phyloP scores from a whole-genome alignment of 2,113 vertebrate species.

The Ranitomeya imitator region DNA sequence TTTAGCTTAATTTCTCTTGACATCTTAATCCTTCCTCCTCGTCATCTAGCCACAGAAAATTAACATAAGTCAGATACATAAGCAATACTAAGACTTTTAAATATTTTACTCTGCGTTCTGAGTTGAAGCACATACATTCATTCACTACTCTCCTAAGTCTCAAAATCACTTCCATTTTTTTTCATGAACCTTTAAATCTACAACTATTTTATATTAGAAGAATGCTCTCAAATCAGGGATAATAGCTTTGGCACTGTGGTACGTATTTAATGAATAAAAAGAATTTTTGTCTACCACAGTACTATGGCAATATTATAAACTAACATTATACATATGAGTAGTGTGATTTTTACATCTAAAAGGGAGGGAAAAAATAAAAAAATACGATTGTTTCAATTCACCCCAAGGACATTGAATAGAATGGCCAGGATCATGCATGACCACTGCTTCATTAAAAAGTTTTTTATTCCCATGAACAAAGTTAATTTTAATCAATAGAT shows the following conservation, averaged over 20 bases:
- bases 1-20: conserved; percentile 58
- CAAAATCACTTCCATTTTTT: background rate
- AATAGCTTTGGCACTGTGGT: background rate
- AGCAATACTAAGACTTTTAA: conserved; percentile 22
- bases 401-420: too few species aligned
- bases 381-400: too few species aligned
- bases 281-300: background rate
- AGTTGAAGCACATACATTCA: conserved; percentile 22
- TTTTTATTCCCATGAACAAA: too few species aligned
- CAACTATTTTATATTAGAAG: background rate
- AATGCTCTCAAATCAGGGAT: background rate
- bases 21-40: conserved; percentile 56
- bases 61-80: conserved; percentile 55
- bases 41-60: conserved; percentile 47
- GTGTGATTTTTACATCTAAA: background rate
- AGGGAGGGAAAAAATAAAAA: background rate
- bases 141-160: background rate
- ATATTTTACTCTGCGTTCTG: conserved; percentile 12
- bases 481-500: too few species aligned
- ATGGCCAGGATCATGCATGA: too few species aligned
- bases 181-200: background rate
- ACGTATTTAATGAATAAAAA: background rate
- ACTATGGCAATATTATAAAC: background rate
- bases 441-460: too few species aligned
- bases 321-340: background rate